These are phyloP conservation scores for Periplaneta americana DNA, from an alignment of 1,140 invertebrate genomes.

Conservation along the genomic window DNA sequence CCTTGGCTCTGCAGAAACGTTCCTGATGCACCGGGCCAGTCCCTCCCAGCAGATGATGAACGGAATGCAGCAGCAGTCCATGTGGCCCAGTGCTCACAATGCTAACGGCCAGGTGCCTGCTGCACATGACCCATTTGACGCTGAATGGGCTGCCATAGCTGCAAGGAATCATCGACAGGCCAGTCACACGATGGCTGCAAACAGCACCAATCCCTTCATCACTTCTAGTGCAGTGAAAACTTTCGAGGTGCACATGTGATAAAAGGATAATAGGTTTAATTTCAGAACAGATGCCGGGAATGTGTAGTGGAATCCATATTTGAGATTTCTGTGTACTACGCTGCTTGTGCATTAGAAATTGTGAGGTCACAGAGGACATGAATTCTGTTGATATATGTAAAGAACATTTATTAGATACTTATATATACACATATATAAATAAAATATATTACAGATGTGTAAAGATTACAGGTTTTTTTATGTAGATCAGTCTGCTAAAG, in stretches of 20 bases:
- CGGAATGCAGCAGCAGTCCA: background rate
- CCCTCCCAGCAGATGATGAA: background rate
- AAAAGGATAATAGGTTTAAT: too few relatives aligned
- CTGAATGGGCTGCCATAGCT: slow-evolving; percentile 70
- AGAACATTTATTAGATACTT: background rate
- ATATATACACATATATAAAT: background rate
- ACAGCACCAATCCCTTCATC: slow-evolving; percentile 43
- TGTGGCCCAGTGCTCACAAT: slow-evolving; percentile 12
- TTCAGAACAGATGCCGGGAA: background rate
- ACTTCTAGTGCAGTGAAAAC: slow-evolving; percentile 43
- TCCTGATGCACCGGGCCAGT: slow-evolving; percentile 25
- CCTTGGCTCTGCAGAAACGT: slow-evolving; percentile 44
- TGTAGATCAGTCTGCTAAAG: background rate
- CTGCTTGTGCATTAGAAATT: background rate
- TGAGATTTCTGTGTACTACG: background rate
- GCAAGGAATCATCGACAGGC: slow-evolving; percentile 28
- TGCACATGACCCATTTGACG: slow-evolving; percentile 72
- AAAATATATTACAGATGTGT: background rate
- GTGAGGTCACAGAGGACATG: background rate
- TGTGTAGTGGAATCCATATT: background rate
- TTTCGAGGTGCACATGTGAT: slow-evolving; percentile 52
- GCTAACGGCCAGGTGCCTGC: slow-evolving; percentile 26
- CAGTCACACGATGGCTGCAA: background rate
- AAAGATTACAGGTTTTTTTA: background rate
- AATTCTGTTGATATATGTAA: background rate